Conservation (phyloP, 2,888 invertebrate species). For the Timandra comae region DNA sequence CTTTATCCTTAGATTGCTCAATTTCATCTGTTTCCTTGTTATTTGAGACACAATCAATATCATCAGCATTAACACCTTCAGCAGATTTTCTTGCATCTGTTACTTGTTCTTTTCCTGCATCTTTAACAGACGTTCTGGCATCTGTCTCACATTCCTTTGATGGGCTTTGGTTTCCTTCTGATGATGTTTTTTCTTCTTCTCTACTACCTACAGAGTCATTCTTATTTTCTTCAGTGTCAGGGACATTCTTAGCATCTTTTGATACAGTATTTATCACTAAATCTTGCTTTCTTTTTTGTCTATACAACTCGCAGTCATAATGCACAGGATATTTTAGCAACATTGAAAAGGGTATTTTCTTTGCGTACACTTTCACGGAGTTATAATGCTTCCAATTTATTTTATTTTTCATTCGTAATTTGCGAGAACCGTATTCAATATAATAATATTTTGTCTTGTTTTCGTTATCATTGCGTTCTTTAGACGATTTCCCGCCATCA, state of each 20-base stretch:
- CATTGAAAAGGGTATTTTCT: conserved; percentile 36
- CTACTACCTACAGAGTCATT: background rate
- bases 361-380: conserved; percentile 49
- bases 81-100: background rate
- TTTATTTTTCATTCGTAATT: conserved; percentile 47
- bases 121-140: conserved; percentile 2
- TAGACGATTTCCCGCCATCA: conserved; percentile 31
- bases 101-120: background rate
- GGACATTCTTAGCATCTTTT: conserved; percentile 6
- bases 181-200: background rate
- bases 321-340: conserved; percentile 55
- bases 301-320: conserved; percentile 52
- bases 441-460: conserved; percentile 29
- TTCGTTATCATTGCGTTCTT: conserved; percentile 6
- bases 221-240: conserved; percentile 3
- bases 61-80: background rate
- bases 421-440: conserved; percentile 40
- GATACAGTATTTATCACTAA: too few relatives aligned
- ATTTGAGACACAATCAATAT: background rate
- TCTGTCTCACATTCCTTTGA: conserved; percentile 1
- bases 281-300: too few relatives aligned
- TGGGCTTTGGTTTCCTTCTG: background rate
- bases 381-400: conserved; percentile 51
- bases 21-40: too few relatives aligned
- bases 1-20: too few relatives aligned